Conservation (phyloP, 2,888 invertebrate species). For the Dicycla oo region DNA sequence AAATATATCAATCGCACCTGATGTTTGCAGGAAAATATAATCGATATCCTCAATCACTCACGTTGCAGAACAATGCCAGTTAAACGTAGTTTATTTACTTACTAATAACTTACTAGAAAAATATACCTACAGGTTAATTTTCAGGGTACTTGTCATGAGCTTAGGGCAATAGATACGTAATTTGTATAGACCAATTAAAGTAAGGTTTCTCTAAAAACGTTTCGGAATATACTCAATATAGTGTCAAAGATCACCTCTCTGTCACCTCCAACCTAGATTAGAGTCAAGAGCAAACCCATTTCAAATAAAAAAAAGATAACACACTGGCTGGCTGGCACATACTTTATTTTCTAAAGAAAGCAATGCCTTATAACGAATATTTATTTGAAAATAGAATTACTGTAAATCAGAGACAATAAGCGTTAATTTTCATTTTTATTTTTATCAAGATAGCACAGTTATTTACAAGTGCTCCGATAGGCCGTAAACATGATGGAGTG, state of each 20-base stretch:
- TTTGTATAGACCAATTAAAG: background rate
- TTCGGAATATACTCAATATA: background rate
- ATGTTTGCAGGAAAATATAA: constrained; percentile 48
- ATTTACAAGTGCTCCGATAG: constrained; percentile 61
- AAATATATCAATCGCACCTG: constrained; percentile 2
- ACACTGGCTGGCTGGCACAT: background rate
- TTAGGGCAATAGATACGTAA: constrained; percentile 14
- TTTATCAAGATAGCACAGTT: constrained; percentile 34
- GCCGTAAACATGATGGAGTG: constrained; percentile 62
- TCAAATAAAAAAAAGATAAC: too few relatives aligned
- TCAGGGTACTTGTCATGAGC: constrained; percentile 1
- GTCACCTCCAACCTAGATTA: too few relatives aligned
- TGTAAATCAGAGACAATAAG: background rate
- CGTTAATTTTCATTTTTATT: constrained; percentile 17
- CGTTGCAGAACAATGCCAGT: constrained; percentile 47
- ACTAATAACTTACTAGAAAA: constrained; percentile 28
- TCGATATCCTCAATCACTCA: constrained; percentile 43
- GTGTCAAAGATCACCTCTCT: too few relatives aligned
- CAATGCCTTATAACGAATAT: background rate
- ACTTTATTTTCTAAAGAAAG: background rate
- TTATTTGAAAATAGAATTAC: constrained; percentile 16
- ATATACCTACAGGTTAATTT: constrained; percentile 2
- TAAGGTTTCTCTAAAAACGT: background rate
- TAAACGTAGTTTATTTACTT: constrained; percentile 26
- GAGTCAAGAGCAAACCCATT: too few relatives aligned